Evolutionary conservation across 2,888 invertebrate genomes (phyloP), one percentile per base, ranked within the genome.

Genomic region (Latrodectus hesperus): DNA sequence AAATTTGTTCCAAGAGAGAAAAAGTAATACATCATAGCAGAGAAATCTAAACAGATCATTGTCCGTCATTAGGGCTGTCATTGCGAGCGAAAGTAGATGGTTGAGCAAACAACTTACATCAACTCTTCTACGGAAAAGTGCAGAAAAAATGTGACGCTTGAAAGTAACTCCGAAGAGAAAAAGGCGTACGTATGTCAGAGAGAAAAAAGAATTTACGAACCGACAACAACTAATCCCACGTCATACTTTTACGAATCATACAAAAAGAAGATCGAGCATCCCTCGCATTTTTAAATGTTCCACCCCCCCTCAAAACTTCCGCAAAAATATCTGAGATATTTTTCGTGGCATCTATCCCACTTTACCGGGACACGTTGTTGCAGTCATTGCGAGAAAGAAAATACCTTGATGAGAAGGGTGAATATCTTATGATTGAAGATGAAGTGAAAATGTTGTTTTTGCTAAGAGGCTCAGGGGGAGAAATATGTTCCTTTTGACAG

Each of bases 371-470:
- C 67, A 75, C 55, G 74, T 74, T 74, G 75, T 68, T 70, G 60
- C 78, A 78, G 65, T 64, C 52, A 73, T 51, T 22, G 38, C 73
- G 53, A 16, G n/a, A 73, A 67, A 70, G 26, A 74, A 64, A 67
- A 52, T 64, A 12, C 38, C 14, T 12, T 49, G n/a, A 55, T 22
- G 77, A 49, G 49, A n/a, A 22, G 64, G 9, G 72, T 38, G 55
- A 55, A 67, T 72, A 51, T 17, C 67, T 51, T 70, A 79, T 71
- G 79, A 79, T 76, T 60, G 55, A 76, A 83, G 38, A 38, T 38
- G 38, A 38, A 38, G 65, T 52, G 49, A 68, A 84, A 84, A 78
- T 85, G 86, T 86, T 86, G 86, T 86, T 86, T 86, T 86, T 86
- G 80, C 71, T 76, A 76, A 84, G 76, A 64, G 79, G 55, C 79